phyloP scores from a whole-genome alignment of 2,888 invertebrate species.

The Ophonus ardosiacus region DNA sequence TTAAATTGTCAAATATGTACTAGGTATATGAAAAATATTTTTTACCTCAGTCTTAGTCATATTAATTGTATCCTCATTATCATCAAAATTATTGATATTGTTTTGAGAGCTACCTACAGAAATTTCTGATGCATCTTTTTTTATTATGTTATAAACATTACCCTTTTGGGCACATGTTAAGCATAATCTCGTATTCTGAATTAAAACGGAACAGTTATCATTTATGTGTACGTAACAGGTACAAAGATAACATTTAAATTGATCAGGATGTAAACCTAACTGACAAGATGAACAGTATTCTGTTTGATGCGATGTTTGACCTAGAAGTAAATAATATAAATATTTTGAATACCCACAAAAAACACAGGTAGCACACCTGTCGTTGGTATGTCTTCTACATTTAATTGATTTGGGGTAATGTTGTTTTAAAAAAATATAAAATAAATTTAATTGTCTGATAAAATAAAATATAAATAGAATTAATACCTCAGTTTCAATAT shows the following conservation, averaged over 20 bases:
- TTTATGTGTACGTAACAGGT: not conserved
- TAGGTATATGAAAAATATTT: too few relatives aligned
- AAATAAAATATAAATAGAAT: slow-evolving; percentile 5
- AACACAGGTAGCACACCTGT: not conserved
- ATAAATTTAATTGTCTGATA: slow-evolving; percentile 6
- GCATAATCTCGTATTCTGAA: too few relatives aligned
- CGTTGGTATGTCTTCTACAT: not conserved
- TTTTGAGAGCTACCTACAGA: too few relatives aligned
- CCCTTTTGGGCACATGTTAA: too few relatives aligned
- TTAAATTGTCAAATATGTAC: too few relatives aligned
- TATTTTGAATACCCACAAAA: too few relatives aligned
- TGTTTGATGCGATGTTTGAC: not conserved
- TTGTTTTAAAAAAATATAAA: not conserved
- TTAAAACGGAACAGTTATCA: too few relatives aligned
- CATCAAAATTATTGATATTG: too few relatives aligned
- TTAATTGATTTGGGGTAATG: not conserved
- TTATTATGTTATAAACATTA: too few relatives aligned
- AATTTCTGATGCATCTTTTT: too few relatives aligned
- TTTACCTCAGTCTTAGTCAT: too few relatives aligned
- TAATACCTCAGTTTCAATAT: not conserved
- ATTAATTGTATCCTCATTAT: too few relatives aligned
- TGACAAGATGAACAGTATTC: slow-evolving; percentile 1
- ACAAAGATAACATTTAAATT: not conserved
- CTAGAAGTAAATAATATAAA: not conserved
- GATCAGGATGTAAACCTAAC: not conserved